Conservation (phyloP, 2,888 invertebrate species). For the Leptura quadrifasciata region DNA sequence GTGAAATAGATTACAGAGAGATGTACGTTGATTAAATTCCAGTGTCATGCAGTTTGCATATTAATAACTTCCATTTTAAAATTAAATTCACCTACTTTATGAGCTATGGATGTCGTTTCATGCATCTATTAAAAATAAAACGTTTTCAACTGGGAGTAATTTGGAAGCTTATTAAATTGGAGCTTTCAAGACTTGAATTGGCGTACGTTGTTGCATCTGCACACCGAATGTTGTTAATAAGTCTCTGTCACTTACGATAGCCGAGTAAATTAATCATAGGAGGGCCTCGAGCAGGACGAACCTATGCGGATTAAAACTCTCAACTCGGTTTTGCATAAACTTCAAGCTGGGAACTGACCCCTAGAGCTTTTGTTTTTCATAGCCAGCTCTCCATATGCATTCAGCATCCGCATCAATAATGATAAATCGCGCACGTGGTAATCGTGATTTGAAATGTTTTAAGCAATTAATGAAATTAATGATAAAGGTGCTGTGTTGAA, state of each 20-base stretch:
- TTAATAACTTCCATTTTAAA: neutral
- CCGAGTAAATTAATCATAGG: conserved; percentile 54
- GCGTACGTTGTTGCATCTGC: conserved; percentile 23
- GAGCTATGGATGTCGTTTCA: conserved; percentile 6
- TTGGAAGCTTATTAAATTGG: conserved; percentile 28
- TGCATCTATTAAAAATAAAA: conserved; percentile 8
- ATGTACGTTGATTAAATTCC: neutral
- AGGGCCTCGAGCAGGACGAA: conserved; percentile 14
- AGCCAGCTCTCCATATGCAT: neutral
- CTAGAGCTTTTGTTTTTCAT: conserved; percentile 16
- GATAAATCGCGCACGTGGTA: conserved; percentile 9
- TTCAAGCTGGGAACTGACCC: conserved; percentile 24
- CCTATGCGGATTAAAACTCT: conserved; percentile 23
- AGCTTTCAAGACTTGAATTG: conserved; percentile 25
- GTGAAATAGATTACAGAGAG: too few relatives aligned
- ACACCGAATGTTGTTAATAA: conserved; percentile 57
- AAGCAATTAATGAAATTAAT: neutral
- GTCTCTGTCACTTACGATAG: conserved; percentile 53
- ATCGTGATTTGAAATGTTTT: neutral
- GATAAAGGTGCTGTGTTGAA: neutral
- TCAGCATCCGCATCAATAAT: conserved; percentile 12
- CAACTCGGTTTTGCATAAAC: conserved; percentile 26
- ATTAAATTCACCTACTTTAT: neutral
- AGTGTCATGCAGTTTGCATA: neutral
- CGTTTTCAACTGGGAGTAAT: neutral